Base-by-base conservation (phyloP, 2,113 vertebrate genomes). In the Catharus minimus region DNA sequence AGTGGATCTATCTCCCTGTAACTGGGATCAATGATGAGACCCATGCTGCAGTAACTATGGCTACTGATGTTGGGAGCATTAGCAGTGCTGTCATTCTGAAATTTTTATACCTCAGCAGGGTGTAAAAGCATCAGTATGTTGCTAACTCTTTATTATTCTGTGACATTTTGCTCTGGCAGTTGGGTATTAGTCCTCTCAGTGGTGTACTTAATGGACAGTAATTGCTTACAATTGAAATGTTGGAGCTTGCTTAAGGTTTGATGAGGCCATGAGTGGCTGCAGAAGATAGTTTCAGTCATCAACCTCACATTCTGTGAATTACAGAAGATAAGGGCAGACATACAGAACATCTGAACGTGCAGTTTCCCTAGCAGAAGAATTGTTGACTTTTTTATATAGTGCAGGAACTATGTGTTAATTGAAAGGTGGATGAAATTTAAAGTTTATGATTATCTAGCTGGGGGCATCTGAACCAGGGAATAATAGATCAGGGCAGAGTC, bases 101-200 rank as follows among this genome's bases (percentile, higher is more conserved):
- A 79, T 61, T 79, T 75, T 79, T 81, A 44, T 57, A 47, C 47
- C 49, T 76, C 58, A 57, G 69, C 11, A 3, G 71, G 41, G 36
- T 72, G 50, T 47, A 72, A 92, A 32, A 72, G 62, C 46, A 79
- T 87, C 78, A 87, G n/a, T 44, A 87, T 49, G 53, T 27, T 82
- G 66, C 74, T 87, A 91, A 89, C 20, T 60, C 66, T 82, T 60
- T 55, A 80, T 88, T 83, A 88, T 60, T 92, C 89, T 88, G 71
- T 88, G 71, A 91, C 82, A 91, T 89, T 84, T 85, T 89, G 71
- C 74, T 85, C 41, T 19, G 41, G 88, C 46, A 89, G 67, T 61
- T 13, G n/a, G 80, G 73, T 39, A 64, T 78, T 77, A 74, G 56
- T 52, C 47, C 47, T 65, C 86, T 77, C 66, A 30, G 50, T 62